Evolutionary conservation across 2,113 vertebrate species (phyloP).

Genomic region (Empidonax alnorum): DNA sequence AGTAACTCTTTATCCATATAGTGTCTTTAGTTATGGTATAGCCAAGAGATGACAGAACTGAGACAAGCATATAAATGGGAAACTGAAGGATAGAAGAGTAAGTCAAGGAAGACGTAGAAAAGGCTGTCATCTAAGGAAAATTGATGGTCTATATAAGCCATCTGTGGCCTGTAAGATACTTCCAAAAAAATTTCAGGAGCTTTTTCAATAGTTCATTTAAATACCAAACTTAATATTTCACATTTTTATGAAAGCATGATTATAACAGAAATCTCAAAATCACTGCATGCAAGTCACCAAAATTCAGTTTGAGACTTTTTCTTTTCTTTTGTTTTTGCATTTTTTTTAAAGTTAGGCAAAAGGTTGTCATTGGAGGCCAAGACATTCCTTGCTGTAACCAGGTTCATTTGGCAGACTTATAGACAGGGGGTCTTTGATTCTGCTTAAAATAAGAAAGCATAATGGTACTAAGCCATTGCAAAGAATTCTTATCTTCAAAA

Average conservation of each 20-base stretch:
- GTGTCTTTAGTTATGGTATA: neutral
- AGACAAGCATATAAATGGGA: conserved; percentile 11
- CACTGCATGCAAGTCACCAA: neutral
- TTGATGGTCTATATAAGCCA: neutral
- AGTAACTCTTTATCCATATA: neutral
- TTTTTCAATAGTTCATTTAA: neutral
- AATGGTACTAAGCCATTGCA: neutral
- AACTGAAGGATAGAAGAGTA: neutral
- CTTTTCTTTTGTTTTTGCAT: neutral
- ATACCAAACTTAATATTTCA: neutral
- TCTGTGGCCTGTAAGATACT: neutral
- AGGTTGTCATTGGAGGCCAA: neutral
- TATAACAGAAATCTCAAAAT: neutral
- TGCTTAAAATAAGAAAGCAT: neutral
- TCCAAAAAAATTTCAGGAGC: neutral
- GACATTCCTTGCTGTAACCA: neutral
- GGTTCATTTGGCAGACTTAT: neutral
- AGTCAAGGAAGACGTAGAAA: neutral
- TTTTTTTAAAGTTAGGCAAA: neutral
- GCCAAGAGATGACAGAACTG: neutral
- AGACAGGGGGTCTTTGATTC: neutral
- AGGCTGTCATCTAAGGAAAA: neutral
- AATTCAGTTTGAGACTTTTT: neutral
- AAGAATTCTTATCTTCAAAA: neutral
- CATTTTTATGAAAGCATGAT: neutral